Evolutionary conservation across 2,113 vertebrate genomes (phyloP).

Genomic region (Synodontis membranacea): DNA sequence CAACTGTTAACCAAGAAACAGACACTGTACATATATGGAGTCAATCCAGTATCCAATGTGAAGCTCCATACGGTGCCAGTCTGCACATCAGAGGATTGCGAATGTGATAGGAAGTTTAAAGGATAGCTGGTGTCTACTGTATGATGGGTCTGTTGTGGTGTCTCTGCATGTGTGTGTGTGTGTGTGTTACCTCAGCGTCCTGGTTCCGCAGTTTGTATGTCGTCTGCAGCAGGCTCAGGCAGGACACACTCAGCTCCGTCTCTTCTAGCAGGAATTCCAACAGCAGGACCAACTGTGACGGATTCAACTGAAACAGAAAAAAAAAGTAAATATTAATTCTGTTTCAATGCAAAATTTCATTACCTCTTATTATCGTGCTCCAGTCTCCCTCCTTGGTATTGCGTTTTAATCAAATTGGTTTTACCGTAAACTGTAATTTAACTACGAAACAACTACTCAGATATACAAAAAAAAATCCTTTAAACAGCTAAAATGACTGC

Average conservation of each 20-base stretch:
- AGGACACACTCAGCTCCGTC: conserved; percentile 71
- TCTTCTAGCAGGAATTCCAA: conserved; percentile 87
- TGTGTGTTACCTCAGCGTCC: conserved; percentile 86
- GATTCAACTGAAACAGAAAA: conserved; percentile 77
- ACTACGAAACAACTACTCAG: background rate
- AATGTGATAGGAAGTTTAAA: background rate
- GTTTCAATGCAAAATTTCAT: background rate
- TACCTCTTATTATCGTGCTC: background rate
- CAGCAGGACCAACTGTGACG: conserved; percentile 90
- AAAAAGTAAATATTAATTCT: conserved; percentile 36
- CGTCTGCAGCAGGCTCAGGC: conserved; percentile 74
- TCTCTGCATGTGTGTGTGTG: background rate
- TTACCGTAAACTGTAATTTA: background rate
- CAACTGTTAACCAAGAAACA: background rate
- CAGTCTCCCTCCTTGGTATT: background rate
- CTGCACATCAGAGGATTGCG: background rate
- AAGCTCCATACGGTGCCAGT: background rate
- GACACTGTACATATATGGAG: background rate
- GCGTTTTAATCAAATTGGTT: background rate
- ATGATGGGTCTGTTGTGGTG: background rate
- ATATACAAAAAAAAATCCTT: background rate
- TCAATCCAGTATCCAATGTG: background rate
- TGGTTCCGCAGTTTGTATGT: conserved; percentile 77
- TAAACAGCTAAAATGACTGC: background rate
- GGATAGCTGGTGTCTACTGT: background rate